A percentile compares a stretch with the other conserved stretches of the same genome.
These are phyloP conservation scores for Alcis repandata DNA, from an alignment of 2,888 invertebrate genomes.

Conservation along the genomic window DNA sequence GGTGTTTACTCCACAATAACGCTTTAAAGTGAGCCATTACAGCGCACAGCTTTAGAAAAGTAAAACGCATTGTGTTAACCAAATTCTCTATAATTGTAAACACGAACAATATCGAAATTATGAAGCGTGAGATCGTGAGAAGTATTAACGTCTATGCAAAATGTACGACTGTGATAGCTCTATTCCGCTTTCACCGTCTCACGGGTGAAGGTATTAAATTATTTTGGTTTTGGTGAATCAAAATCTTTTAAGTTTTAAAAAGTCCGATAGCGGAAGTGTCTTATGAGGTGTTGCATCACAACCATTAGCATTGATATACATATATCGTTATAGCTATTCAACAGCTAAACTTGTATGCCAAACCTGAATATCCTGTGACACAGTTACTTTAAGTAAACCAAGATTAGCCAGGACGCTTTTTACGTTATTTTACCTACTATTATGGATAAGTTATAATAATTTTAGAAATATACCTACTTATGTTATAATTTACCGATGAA, in stretches of 20 bases:
- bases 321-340: neutral
- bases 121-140: conserved; percentile 71
- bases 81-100: conserved; percentile 37
- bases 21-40: conserved; percentile 13
- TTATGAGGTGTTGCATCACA: conserved; percentile 41
- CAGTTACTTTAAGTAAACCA: neutral
- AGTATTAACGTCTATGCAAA: conserved; percentile 58
- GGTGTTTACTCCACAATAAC: conserved; percentile 6
- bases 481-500: too few species aligned
- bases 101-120: conserved; percentile 56
- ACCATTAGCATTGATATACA: conserved; percentile 6
- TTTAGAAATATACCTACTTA: too few species aligned
- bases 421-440: neutral
- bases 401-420: neutral
- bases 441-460: too few species aligned
- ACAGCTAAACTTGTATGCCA: neutral
- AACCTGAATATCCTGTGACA: neutral
- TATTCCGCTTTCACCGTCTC: conserved; percentile 75
- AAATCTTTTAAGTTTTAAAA: conserved; percentile 28
- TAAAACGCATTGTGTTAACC: conserved; percentile 31
- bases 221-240: conserved; percentile 36
- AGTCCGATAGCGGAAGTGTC: conserved; percentile 30
- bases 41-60: conserved; percentile 3
- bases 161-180: conserved; percentile 53
- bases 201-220: conserved; percentile 53